Conservation (phyloP, 2,797 vertebrate genomes). For the Galagoides demidoff region DNA sequence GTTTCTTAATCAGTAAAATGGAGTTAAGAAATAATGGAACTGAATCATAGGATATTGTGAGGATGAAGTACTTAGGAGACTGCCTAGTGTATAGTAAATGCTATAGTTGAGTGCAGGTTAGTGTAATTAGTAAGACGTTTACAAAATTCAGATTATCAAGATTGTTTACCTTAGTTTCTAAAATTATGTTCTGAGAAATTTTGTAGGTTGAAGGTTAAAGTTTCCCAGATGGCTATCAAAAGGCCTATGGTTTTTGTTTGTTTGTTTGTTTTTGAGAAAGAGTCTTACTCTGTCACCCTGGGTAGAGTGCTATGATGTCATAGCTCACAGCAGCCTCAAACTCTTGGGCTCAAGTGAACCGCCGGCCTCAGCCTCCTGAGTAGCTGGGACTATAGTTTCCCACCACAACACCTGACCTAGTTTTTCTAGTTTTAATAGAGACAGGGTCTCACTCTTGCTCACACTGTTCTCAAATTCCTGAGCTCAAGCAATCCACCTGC, state of each 20-base stretch:
- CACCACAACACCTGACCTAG: too few species aligned
- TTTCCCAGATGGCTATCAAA: neutral
- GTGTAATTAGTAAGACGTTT: neutral
- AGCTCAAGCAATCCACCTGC: too few species aligned
- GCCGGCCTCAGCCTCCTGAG: too few species aligned
- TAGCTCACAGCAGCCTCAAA: too few species aligned
- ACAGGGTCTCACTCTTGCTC: too few species aligned
- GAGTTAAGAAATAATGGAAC: neutral
- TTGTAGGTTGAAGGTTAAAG: neutral
- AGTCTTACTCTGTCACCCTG: too few species aligned
- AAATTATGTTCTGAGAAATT: neutral
- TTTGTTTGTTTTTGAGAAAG: too few species aligned
- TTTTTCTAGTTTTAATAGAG: too few species aligned
- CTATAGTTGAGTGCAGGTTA: neutral
- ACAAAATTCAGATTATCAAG: neutral
- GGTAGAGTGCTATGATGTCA: too few species aligned
- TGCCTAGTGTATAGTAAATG: neutral
- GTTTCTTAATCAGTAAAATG: slow-evolving; percentile 1
- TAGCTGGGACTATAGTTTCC: too few species aligned
- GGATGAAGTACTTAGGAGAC: neutral
- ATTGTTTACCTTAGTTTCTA: slow-evolving; percentile 47
- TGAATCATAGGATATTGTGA: neutral
- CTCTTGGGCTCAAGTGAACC: too few species aligned
- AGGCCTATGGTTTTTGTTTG: neutral
- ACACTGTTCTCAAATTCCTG: too few species aligned